Percentiles rank a stretch among this genome's conserved stretches.
Evolutionary conservation across 2,113 vertebrate genomes (phyloP).

Genomic region (Corythoichthys intestinalis): DNA sequence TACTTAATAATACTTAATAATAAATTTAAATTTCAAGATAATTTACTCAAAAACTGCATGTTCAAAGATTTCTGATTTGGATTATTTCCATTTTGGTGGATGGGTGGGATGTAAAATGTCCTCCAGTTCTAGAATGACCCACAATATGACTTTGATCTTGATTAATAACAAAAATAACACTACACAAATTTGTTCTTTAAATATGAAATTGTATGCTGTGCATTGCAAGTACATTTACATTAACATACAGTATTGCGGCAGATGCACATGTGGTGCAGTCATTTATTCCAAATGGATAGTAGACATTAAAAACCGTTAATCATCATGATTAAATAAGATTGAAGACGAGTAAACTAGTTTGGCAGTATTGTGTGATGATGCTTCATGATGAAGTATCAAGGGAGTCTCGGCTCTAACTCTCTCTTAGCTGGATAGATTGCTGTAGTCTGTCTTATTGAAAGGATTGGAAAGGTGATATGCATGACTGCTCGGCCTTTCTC

Average conservation of each 20-base stretch:
- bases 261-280: background rate
- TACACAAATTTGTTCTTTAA: background rate
- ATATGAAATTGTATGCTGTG: background rate
- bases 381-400: slow-evolving; percentile 25
- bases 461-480: slow-evolving; percentile 30
- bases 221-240: no score
- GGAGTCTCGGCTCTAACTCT: slow-evolving; percentile 13
- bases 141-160: background rate
- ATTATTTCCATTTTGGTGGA: no score
- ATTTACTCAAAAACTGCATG: no score
- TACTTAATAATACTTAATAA: no score
- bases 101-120: no score
- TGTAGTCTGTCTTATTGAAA: slow-evolving; percentile 18
- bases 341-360: slow-evolving; percentile 1
- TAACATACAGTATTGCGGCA: background rate
- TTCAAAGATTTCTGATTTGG: no score
- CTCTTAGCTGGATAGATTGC: slow-evolving; percentile 28
- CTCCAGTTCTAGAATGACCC: no score
- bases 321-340: background rate
- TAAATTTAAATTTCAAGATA: no score
- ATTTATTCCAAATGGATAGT: background rate
- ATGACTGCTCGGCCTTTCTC: slow-evolving; percentile 37
- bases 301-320: background rate
- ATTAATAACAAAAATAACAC: background rate
- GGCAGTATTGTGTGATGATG: slow-evolving; percentile 3